These are phyloP conservation scores for Chrysopa pallens DNA, from an alignment of 1,140 invertebrate genomes.

Conservation along the genomic window DNA sequence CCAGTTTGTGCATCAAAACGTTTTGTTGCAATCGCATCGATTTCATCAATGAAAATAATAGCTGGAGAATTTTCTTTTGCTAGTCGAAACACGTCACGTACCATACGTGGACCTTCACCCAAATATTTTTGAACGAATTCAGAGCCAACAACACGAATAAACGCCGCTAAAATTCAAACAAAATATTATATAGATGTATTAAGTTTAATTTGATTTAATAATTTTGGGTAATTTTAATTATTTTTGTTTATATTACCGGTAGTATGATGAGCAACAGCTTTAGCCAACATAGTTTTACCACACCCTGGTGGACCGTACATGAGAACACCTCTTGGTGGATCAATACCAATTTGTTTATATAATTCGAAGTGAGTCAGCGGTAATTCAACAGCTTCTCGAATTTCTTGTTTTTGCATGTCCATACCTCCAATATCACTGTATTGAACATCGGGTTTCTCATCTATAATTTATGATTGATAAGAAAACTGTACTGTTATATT, in stretches of 20 bases:
- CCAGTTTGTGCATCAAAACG: constrained; percentile 98
- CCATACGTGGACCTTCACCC: constrained; percentile 98
- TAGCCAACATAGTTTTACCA: constrained; percentile 97
- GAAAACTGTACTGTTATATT: constrained; percentile 1
- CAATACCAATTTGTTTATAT: constrained; percentile 97
- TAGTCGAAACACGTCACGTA: constrained; percentile 94
- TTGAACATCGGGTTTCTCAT: constrained; percentile 96
- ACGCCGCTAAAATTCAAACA: constrained; percentile 52
- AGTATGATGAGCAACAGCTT: constrained; percentile 95
- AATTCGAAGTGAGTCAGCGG: constrained; percentile 96
- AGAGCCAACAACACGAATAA: constrained; percentile 96
- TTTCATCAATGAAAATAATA: constrained; percentile 98
- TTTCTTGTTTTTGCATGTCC: constrained; percentile 99
- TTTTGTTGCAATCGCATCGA: constrained; percentile 97
- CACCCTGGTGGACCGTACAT: constrained; percentile 98
- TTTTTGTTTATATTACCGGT: constrained; percentile 42
- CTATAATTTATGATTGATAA: constrained; percentile 23
- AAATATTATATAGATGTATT: constrained; percentile 4
- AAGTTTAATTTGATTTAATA: too few relatives aligned
- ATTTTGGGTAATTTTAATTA: not conserved
- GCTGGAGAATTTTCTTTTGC: constrained; percentile 99
- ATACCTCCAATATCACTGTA: constrained; percentile 98
- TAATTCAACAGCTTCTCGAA: constrained; percentile 94
- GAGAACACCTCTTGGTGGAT: constrained; percentile 91
- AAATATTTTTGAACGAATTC: constrained; percentile 99